Evolutionary conservation across 2,113 vertebrate genomes (phyloP).

Genomic region (Corydoras sp.): DNA sequence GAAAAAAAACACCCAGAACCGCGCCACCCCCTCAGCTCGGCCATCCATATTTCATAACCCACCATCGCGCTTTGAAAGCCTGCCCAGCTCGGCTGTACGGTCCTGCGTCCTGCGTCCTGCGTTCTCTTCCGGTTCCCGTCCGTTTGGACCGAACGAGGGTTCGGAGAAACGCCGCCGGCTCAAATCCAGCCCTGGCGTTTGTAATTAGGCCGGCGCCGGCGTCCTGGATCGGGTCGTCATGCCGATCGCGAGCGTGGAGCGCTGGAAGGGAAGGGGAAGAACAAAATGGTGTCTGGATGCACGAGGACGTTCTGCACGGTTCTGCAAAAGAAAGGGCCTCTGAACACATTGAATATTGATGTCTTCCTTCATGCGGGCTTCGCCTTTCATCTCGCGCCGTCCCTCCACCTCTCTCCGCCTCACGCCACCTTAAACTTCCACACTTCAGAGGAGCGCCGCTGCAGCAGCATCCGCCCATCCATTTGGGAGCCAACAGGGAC

Average conservation of each 20-base stretch:
- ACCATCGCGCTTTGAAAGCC: constrained; percentile 25
- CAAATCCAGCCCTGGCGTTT: too few species aligned
- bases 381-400: constrained; percentile 39
- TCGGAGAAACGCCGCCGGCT: background rate
- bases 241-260: background rate
- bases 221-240: background rate
- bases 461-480: constrained; percentile 12
- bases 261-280: constrained; percentile 4
- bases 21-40: constrained; percentile 18
- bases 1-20: background rate
- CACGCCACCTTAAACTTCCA: constrained; percentile 19
- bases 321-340: constrained; percentile 24
- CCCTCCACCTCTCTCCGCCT: constrained; percentile 1
- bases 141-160: background rate
- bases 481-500: constrained; percentile 4
- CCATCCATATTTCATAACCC: constrained; percentile 46
- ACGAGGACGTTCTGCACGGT: constrained; percentile 1
- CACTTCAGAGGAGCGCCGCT: constrained; percentile 6
- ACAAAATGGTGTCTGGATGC: background rate
- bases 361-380: constrained; percentile 36
- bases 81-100: constrained; percentile 15
- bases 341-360: constrained; percentile 54
- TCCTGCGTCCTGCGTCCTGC: background rate
- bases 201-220: background rate
- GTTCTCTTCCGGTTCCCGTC: background rate